Percentiles rank a stretch among this genome's conserved stretches.
Conservation (phyloP, 2,797 vertebrate genomes). For the Galago senegalensis region DNA sequence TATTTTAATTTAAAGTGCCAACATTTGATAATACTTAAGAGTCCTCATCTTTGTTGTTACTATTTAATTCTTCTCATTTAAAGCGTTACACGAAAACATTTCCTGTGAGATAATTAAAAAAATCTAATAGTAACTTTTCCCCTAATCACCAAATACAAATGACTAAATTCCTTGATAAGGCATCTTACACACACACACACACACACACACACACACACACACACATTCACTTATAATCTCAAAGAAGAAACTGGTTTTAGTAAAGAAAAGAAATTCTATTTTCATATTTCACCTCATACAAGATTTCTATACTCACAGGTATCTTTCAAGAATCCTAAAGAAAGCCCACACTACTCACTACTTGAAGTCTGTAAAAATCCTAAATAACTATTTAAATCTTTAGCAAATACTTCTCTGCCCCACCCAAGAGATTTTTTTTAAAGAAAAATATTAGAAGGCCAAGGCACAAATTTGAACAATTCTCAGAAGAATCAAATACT, state of each 20-base stretch:
- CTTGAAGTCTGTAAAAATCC: constrained; percentile 78
- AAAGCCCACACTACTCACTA: constrained; percentile 80
- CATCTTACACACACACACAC: neutral
- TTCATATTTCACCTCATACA: constrained; percentile 68
- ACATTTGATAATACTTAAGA: constrained; percentile 67
- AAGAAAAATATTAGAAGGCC: constrained; percentile 67
- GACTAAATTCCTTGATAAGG: constrained; percentile 60
- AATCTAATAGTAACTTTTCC: constrained; percentile 58
- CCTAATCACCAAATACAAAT: constrained; percentile 63
- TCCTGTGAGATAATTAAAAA: constrained; percentile 61
- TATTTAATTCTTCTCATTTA: constrained; percentile 69
- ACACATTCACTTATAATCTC: constrained; percentile 33
- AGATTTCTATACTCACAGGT: constrained; percentile 53
- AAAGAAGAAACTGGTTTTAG: constrained; percentile 68
- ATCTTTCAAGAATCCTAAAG: constrained; percentile 57
- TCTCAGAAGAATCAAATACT: constrained; percentile 75
- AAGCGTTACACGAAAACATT: constrained; percentile 68
- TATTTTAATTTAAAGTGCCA: constrained; percentile 66
- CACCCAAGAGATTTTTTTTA: constrained; percentile 86
- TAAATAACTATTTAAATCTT: constrained; percentile 77
- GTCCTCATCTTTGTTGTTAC: neutral
- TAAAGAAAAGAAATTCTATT: constrained; percentile 65
- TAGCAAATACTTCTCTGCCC: constrained; percentile 84
- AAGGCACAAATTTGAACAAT: constrained; percentile 74
- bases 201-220: neutral